phyloP scores from a whole-genome alignment of 2,888 invertebrate species.

The Apamea sordens region DNA sequence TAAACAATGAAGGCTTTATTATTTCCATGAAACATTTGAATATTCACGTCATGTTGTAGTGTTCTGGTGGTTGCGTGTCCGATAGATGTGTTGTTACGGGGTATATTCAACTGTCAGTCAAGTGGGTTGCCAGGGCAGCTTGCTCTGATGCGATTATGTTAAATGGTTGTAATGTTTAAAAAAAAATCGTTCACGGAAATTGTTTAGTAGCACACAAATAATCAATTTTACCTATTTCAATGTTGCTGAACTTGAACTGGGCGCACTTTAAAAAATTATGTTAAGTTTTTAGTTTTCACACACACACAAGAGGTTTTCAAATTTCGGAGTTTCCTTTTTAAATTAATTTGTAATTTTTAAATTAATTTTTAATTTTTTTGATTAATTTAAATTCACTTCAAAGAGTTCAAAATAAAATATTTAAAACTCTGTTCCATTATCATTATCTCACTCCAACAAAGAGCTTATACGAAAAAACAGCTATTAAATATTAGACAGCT shows the following conservation, averaged over 20 bases:
- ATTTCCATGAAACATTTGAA: neutral
- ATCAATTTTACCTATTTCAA: neutral
- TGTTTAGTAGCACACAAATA: neutral
- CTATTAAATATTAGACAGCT: too few species aligned
- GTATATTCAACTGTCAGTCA: neutral
- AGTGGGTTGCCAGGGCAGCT: neutral
- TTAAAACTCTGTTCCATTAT: too few species aligned
- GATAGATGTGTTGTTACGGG: neutral
- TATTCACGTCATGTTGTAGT: neutral
- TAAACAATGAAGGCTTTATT: neutral
- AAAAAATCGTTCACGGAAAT: neutral
- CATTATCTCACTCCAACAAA: too few species aligned
- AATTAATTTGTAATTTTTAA: too few species aligned
- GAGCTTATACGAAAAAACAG: too few species aligned
- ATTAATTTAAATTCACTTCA: too few species aligned
- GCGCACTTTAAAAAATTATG: too few species aligned
- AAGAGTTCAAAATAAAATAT: too few species aligned
- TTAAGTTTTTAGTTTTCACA: too few species aligned
- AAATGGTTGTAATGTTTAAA: neutral
- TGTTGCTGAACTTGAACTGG: neutral
- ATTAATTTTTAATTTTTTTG: too few species aligned
- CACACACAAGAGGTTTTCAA: neutral
- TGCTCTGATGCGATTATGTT: neutral
- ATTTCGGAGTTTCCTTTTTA: neutral
- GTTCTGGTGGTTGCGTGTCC: neutral